Evolutionary conservation across 2,797 vertebrate genomes (phyloP).

Genomic region (Acomys russatus): DNA sequence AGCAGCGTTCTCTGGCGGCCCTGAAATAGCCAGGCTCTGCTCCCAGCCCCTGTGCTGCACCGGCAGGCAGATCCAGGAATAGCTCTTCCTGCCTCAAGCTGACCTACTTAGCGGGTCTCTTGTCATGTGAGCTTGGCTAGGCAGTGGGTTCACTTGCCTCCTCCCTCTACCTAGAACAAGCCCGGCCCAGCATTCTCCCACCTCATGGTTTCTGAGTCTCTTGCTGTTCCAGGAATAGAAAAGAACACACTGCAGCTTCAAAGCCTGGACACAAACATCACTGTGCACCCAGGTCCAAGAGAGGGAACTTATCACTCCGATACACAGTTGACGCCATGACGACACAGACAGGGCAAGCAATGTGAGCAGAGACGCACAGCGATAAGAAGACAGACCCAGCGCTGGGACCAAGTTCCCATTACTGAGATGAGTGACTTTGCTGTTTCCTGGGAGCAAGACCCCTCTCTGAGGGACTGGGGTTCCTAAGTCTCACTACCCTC

Average conservation of each 20-base stretch:
- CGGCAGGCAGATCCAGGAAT: conserved; percentile 68
- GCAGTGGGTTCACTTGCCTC: conserved; percentile 67
- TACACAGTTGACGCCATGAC: background rate
- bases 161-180: conserved; percentile 50
- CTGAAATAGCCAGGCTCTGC: conserved; percentile 69
- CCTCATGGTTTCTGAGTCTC: background rate
- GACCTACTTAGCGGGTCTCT: conserved; percentile 75
- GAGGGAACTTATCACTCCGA: background rate
- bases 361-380: background rate
- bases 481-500: background rate
- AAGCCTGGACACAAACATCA: background rate
- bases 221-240: background rate
- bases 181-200: background rate
- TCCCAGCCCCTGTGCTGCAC: background rate
- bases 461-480: background rate
- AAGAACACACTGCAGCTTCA: background rate
- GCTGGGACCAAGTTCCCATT: background rate
- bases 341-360: background rate
- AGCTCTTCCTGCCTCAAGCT: conserved; percentile 74
- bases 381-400: background rate
- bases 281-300: background rate
- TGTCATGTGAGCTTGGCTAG: conserved; percentile 67
- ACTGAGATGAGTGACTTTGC: background rate
- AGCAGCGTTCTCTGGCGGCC: conserved; percentile 21
- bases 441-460: background rate